Conservation (phyloP, 2,888 invertebrate species). For the Xestobium rufovillosum region DNA sequence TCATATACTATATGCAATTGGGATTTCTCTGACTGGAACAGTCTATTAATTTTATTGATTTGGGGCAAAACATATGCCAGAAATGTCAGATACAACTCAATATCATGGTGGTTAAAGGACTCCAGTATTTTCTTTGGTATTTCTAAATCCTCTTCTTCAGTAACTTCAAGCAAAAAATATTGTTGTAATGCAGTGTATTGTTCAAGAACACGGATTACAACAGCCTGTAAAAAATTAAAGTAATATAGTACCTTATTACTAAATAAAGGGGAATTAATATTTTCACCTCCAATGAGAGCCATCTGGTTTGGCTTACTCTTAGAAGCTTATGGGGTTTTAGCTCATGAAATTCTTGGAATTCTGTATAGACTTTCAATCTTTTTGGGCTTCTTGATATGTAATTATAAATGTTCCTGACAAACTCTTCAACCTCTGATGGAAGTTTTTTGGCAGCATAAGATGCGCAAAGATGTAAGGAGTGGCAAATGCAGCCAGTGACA, state of each 20-base stretch:
- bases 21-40: too few relatives aligned
- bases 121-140: too few relatives aligned
- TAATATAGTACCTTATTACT: too few relatives aligned
- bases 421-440: constrained; percentile 23
- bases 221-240: constrained; percentile 3
- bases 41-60: too few relatives aligned
- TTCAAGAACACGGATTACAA: constrained; percentile 11
- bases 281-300: constrained; percentile 27
- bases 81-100: too few relatives aligned
- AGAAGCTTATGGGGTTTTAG: constrained; percentile 28
- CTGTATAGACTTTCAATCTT: constrained; percentile 23
- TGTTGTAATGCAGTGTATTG: constrained; percentile 10
- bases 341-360: constrained; percentile 27
- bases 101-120: too few relatives aligned
- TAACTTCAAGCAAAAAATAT: constrained; percentile 10
- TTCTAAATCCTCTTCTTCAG: constrained; percentile 12
- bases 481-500: constrained; percentile 29
- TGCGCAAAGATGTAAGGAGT: constrained; percentile 26
- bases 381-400: constrained; percentile 30
- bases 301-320: constrained; percentile 27
- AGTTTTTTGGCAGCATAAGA: constrained; percentile 27
- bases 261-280: too few relatives aligned
- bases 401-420: constrained; percentile 25
- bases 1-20: too few relatives aligned
- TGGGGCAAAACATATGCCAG: too few relatives aligned